Base-by-base conservation (phyloP, 2,797 vertebrate genomes). In the Petrocephalus sullivani region DNA sequence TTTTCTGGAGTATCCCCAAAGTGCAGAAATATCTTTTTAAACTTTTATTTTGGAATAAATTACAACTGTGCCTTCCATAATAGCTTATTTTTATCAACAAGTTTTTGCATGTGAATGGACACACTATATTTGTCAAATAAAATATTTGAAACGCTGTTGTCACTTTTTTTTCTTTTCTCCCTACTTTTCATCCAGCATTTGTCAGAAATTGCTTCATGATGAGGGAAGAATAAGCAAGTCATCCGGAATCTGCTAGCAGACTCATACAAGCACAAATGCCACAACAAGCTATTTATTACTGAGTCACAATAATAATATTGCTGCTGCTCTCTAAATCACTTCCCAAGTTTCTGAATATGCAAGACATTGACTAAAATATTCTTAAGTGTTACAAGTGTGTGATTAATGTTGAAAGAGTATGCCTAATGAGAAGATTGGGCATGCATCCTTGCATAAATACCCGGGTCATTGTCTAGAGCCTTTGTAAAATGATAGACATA, bases 81-180 rank as follows among this genome's bases (percentile, higher is more conserved):
- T 12, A 41, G 56, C 84, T 46, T 86, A 37, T 86, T 58, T 58
- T 86, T 86, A 60, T 54, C 49, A 46, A 54, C 82, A 84, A 54
- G 21, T 83, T 49, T 49, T 46, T 61, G 85, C 57, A 87, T 87
- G 85, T 87, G 41, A 61, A 60, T 86, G 56, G 46, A 21, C 37
- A 67, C 58, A n/a, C 49, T 21, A 58, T 58, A 85, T 87, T 64
- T 87, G 60, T 86, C 33, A 51, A 64, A 87, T 64, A 87, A 87
- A 87, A 85, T 57, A 85, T 56, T 85, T 14, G 2, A 58, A 86
- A 86, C 19, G 2, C 33, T 60, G 28, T 57, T 37, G 81, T 83
- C n/a, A 51, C 19, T 3, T 2, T 58, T 28, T 28, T 85, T 54
- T 54, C 21, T 83, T 21, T 71, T 16, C 3, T 16, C 37, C 64